Conservation (phyloP, 2,888 invertebrate genomes). For the Chrysolina haemoptera region DNA sequence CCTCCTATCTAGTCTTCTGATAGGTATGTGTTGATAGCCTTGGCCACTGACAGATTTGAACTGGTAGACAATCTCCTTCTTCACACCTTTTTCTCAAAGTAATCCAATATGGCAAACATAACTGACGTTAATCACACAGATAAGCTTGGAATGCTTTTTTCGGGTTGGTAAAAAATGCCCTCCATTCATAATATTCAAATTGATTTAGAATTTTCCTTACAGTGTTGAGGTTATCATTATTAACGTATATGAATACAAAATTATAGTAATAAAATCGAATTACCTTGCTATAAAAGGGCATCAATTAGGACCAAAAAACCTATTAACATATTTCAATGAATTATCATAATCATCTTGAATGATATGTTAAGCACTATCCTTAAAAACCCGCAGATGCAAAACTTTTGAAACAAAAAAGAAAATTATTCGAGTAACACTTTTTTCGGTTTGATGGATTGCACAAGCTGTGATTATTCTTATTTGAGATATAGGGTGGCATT, state of each 20-base stretch:
- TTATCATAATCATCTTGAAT: not conserved
- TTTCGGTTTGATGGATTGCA: not conserved
- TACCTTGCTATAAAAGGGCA: slow-evolving; percentile 9
- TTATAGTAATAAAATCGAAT: slow-evolving; percentile 17
- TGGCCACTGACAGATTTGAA: not conserved
- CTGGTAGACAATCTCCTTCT: not conserved
- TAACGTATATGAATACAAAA: slow-evolving; percentile 8
- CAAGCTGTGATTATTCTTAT: not conserved
- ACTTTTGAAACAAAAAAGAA: not conserved
- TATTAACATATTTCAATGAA: slow-evolving; percentile 12
- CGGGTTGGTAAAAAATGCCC: not conserved
- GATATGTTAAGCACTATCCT: not conserved
- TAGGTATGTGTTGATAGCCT: too few species aligned
- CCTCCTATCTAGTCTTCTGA: too few species aligned
- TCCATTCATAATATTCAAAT: slow-evolving; percentile 17
- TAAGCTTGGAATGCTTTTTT: not conserved
- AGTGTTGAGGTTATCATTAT: slow-evolving; percentile 14
- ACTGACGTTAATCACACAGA: not conserved
- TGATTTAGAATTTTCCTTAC: slow-evolving; percentile 1
- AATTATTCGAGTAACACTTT: not conserved
- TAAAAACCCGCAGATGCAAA: not conserved
- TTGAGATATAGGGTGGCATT: too few species aligned
- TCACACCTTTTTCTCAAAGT: not conserved
- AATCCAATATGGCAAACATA: not conserved
- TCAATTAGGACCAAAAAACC: not conserved